Base-by-base conservation (phyloP, 2,113 vertebrate species). In the Sapayoa aenigma region DNA sequence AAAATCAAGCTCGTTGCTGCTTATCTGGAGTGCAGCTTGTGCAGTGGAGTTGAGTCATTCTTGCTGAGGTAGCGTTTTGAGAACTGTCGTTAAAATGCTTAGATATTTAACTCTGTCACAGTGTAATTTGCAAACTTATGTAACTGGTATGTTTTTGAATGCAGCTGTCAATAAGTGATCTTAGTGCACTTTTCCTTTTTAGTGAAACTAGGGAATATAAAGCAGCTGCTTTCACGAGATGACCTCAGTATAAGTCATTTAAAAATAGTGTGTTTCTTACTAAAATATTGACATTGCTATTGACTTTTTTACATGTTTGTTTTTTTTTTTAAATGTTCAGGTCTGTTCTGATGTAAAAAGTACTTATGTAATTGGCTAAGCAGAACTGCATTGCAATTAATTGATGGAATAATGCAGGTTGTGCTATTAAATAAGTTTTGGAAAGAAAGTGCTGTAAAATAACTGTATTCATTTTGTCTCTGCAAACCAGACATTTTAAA, bases 81-180 rank as follows among this genome's bases (percentile, higher is more conserved):
- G 95, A 91, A 90, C 92, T 66, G 88, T 87, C 33, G 44, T 63
- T 95, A 86, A 95, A 96, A 96, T 89, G 95, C 93, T 96, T 73
- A 82, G 95, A 95, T 96, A 74, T 94, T 97, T 96, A 94, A 96
- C 90, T 94, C 86, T 78, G 88, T 89, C 80, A 81, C 65, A 41
- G 85, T 78, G 19, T 84, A 93, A 96, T 96, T 95, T 96, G 92
- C 89, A 92, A 93, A 93, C 93, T 97, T 96, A 97, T 93, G 94
- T 96, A 97, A 97, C 93, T 91, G 89, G 56, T 93, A 46, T 95
- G 96, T 92, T 96, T 96, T 93, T 94, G 92, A 93, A 92, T 92
- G 93, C 96, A 96, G 90, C 94, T 97, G 94, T 97, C 92, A 96
- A 96, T 95, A 95, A 90, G 74, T 66, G 88, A 87, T 93, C 86